Evolutionary conservation across 1,140 invertebrate species (phyloP).

Genomic region (Cephus cinctus): DNA sequence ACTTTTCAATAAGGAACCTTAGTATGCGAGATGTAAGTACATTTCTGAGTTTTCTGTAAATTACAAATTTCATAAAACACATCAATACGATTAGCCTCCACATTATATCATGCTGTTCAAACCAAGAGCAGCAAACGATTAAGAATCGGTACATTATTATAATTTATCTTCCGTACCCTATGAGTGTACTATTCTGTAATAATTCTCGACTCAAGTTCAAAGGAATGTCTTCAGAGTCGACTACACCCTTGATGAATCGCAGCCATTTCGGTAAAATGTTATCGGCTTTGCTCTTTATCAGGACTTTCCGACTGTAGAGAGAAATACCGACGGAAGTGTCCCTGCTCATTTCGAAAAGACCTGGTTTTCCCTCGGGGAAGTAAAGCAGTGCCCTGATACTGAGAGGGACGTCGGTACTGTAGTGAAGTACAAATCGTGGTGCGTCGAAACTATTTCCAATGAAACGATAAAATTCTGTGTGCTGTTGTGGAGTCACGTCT

Average conservation of each 20-base stretch:
- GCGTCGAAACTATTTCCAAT: slow-evolving; percentile 82
- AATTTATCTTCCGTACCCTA: slow-evolving; percentile 63
- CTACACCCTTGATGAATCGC: slow-evolving; percentile 92
- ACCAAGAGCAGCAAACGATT: too few relatives aligned
- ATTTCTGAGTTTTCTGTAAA: slow-evolving; percentile 76
- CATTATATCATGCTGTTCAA: slow-evolving; percentile 2
- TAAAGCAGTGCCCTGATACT: slow-evolving; percentile 90
- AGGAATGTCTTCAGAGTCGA: slow-evolving; percentile 98
- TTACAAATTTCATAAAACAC: slow-evolving; percentile 21
- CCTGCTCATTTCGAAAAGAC: slow-evolving; percentile 86
- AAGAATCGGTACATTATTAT: slow-evolving; percentile 2
- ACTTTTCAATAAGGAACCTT: slow-evolving; percentile 82
- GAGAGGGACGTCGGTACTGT: slow-evolving; percentile 85
- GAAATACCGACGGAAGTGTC: slow-evolving; percentile 81
- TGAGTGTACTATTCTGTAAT: slow-evolving; percentile 89
- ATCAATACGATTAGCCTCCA: slow-evolving; percentile 2
- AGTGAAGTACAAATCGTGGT: slow-evolving; percentile 82
- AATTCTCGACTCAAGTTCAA: slow-evolving; percentile 94
- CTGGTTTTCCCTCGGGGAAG: slow-evolving; percentile 87
- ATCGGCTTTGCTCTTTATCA: slow-evolving; percentile 90
- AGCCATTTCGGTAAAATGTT: slow-evolving; percentile 93
- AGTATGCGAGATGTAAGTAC: slow-evolving; percentile 84
- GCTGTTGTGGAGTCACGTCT: slow-evolving; percentile 80
- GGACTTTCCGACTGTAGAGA: slow-evolving; percentile 84
- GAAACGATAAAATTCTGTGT: slow-evolving; percentile 89